phyloP scores from a whole-genome alignment of 2,888 invertebrate genomes.

The Calameuta filiformis region DNA sequence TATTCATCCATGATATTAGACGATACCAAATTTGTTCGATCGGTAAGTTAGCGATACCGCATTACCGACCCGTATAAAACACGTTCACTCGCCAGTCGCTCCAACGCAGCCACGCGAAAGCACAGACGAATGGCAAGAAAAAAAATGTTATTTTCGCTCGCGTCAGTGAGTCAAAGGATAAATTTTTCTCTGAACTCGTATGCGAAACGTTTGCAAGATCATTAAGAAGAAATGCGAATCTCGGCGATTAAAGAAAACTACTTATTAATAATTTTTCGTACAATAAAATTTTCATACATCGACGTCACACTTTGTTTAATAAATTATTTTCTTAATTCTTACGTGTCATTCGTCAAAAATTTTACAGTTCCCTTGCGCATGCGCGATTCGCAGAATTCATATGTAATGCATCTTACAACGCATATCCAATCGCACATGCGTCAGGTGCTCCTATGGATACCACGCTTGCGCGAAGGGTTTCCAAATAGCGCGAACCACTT shows the following conservation, averaged over 20 bases:
- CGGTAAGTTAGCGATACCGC: background rate
- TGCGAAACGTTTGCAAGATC: background rate
- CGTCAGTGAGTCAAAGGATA: background rate
- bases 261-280: background rate
- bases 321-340: background rate
- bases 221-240: background rate
- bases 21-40: background rate
- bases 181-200: background rate
- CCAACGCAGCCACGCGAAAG: background rate
- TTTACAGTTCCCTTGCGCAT: background rate
- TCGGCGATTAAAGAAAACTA: background rate
- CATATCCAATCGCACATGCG: background rate
- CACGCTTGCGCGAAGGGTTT: constrained; percentile 14
- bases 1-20: background rate
- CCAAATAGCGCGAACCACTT: constrained; percentile 33
- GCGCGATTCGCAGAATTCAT: background rate
- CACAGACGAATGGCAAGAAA: background rate
- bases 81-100: background rate
- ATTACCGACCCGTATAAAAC: background rate
- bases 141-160: background rate
- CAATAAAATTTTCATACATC: background rate
- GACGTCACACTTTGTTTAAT: background rate
- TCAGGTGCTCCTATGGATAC: background rate
- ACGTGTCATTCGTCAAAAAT: background rate
- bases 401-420: background rate